Evolutionary conservation across 92 coral and sea anemone genomes (phyloP), one percentile per base, ranked within the genome.

Genomic region (Ricordea florida): DNA sequence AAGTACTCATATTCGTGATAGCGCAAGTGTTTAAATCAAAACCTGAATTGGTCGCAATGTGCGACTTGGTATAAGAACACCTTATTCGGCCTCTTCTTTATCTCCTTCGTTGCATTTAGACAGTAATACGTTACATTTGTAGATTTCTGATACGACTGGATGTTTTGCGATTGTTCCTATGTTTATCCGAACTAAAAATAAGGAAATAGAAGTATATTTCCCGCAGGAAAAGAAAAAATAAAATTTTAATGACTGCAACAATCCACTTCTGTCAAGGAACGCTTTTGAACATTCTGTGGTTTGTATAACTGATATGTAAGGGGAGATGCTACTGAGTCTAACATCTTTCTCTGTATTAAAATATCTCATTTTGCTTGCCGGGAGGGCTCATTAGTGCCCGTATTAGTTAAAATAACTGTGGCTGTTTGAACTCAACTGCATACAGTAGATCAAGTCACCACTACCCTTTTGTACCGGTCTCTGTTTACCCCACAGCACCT

Each of bases 401-500:
- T 70, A 53, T 53, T 55, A 13, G 51, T 22, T 40, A 14, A 27
- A 46, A 29, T 17, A 45, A 16, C 17, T 45, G 16, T 6, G 18
- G 23, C 57, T 31, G 33, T 46, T 26, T 13, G 48, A 66, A 29
- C n/a, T n/a, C n/a, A 55, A 38, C 10, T 21, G n/a, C n/a, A 37
- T 24, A 23, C 32, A 16, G 0, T 34, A 21, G 41, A 30, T 16
- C 17, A 40, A 30, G 42, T 10, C 3, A 25, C 9, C 14, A 13
- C 42, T 31, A 17, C 30, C 17, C 28, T 15, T 62, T 42, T 5
- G 16, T 21, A 25, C 46, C 30, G 26, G 25, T 33, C 62, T 16
- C 42, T 51, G 15, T 52, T 53, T 53, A 17, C 65, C 10, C 49
- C 20, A 28, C 41, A 52, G 58, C 77, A 70, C 77, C 77, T 70